phyloP scores from a whole-genome alignment of 2,797 vertebrate genomes.

The Halcyon chelicuti region DNA sequence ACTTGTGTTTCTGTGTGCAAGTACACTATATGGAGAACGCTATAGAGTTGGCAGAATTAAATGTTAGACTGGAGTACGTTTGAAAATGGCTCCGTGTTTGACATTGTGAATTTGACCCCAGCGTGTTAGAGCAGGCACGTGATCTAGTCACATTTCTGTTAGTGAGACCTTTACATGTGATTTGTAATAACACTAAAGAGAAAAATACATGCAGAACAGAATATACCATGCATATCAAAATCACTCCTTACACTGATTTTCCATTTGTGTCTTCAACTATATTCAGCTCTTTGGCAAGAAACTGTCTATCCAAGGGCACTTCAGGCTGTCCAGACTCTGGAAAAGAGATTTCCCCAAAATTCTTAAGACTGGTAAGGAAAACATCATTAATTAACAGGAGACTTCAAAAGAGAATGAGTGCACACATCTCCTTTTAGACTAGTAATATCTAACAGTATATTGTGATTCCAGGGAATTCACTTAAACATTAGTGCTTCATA shows the following conservation, averaged over 20 bases:
- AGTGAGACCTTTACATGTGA: background rate
- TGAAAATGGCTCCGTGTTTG: background rate
- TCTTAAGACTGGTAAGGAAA: background rate
- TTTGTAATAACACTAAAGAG: background rate
- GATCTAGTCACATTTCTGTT: background rate
- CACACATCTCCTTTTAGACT: background rate
- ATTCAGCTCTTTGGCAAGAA: slow-evolving; percentile 90
- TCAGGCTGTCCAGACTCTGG: slow-evolving; percentile 93
- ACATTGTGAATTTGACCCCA: background rate
- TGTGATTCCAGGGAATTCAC: background rate
- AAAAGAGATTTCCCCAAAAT: slow-evolving; percentile 33
- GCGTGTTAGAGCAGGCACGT: background rate
- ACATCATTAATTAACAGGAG: background rate
- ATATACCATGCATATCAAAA: background rate
- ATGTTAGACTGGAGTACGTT: background rate
- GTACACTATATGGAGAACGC: background rate
- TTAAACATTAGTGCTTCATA: background rate
- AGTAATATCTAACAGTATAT: background rate
- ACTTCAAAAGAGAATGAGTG: background rate
- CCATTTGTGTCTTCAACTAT: slow-evolving; percentile 87
- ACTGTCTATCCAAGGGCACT: slow-evolving; percentile 89
- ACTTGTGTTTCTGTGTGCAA: background rate
- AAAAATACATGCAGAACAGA: background rate
- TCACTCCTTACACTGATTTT: slow-evolving; percentile 88
- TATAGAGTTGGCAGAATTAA: background rate